Percentiles rank a stretch among this genome's conserved stretches.
These are phyloP conservation scores for Crioceris asparagi DNA, from an alignment of 2,888 invertebrate species.

Conservation along the genomic window DNA sequence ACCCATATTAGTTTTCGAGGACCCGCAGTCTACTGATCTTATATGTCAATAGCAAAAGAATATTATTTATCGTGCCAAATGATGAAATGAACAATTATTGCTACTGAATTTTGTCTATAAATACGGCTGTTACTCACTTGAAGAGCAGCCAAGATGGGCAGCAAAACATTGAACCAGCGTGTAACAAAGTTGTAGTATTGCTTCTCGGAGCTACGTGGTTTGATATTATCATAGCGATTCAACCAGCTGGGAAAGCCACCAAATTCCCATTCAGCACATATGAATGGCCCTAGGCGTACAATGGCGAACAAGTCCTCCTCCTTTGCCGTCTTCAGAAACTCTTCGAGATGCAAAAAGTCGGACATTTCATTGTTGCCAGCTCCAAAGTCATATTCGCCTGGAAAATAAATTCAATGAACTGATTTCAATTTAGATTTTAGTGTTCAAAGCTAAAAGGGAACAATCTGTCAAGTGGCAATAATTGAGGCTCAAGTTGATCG, in stretches of 20 bases:
- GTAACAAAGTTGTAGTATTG: constrained; percentile 40
- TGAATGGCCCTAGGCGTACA: constrained; percentile 81
- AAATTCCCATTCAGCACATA: constrained; percentile 83
- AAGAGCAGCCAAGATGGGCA: constrained; percentile 40
- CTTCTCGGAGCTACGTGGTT: constrained; percentile 23
- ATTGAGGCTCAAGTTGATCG: too few relatives aligned
- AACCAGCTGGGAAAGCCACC: constrained; percentile 34
- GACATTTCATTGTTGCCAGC: constrained; percentile 45
- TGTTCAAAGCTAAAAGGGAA: too few relatives aligned
- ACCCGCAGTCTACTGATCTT: too few relatives aligned
- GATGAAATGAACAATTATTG: too few relatives aligned
- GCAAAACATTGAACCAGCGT: constrained; percentile 42
- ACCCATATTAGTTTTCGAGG: too few relatives aligned
- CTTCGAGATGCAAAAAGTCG: constrained; percentile 42
- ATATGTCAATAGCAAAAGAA: too few relatives aligned
- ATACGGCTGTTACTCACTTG: constrained; percentile 65
- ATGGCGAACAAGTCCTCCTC: constrained; percentile 70
- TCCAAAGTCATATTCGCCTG: constrained; percentile 57
- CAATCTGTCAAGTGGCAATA: too few relatives aligned
- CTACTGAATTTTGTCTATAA: too few relatives aligned
- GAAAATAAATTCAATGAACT: constrained; percentile 42
- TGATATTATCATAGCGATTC: constrained; percentile 30
- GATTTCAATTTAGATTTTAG: too few relatives aligned
- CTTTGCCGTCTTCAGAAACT: constrained; percentile 62
- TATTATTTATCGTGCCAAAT: too few relatives aligned